phyloP scores from a whole-genome alignment of 2,888 invertebrate genomes.

The Rhaphigaster nebulosa region DNA sequence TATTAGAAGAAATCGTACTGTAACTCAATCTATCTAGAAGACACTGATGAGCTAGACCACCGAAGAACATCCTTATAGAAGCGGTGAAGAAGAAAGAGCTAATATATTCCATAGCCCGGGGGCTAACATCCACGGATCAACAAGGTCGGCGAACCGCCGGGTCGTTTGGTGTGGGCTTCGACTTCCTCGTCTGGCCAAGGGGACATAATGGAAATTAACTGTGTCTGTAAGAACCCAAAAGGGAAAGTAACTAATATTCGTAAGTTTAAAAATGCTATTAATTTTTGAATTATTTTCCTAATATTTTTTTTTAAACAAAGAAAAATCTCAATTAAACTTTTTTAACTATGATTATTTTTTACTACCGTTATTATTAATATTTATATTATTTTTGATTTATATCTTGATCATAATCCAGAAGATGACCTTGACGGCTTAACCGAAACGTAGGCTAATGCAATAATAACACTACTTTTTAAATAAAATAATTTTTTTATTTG shows the following conservation, averaged over 20 bases:
- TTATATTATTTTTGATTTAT: too few relatives aligned
- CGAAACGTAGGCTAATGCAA: too few relatives aligned
- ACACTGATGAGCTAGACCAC: constrained; percentile 29
- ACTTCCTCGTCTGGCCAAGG: neutral
- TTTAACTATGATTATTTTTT: too few relatives aligned
- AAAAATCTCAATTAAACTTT: too few relatives aligned
- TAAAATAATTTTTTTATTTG: too few relatives aligned
- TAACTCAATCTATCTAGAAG: neutral
- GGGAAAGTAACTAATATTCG: too few relatives aligned
- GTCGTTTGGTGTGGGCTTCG: neutral
- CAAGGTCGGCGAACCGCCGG: neutral
- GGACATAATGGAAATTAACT: neutral
- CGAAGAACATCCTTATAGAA: neutral
- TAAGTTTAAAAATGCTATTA: too few relatives aligned
- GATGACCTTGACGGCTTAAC: neutral
- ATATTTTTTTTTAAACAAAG: too few relatives aligned
- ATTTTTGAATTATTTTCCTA: too few relatives aligned
- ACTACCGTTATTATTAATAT: too few relatives aligned
- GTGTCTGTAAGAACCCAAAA: neutral
- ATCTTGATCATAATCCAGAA: neutral
- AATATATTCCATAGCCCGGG: constrained; percentile 17
- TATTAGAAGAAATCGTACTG: neutral
- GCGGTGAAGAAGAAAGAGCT: neutral
- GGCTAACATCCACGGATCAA: constrained; percentile 1
- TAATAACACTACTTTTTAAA: too few relatives aligned